Conservation (phyloP, 2,888 invertebrate genomes). For the Buathra laborator region DNA sequence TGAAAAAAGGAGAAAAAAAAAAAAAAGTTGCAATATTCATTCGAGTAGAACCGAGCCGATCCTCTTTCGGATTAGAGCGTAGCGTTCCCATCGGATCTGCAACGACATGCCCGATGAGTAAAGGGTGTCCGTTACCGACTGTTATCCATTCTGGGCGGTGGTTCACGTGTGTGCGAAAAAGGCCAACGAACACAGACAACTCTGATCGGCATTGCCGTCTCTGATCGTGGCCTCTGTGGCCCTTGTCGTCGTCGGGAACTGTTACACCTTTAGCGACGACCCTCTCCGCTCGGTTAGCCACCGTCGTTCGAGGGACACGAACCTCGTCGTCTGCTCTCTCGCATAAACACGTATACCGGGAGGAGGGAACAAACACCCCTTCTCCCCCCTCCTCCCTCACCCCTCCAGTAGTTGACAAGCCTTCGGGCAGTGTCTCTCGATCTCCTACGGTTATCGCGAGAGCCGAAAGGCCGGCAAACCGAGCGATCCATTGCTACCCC, state of each 20-base stretch:
- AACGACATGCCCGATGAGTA: too few species aligned
- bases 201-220: constrained; percentile 12
- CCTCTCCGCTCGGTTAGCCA: constrained; percentile 3
- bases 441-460: constrained; percentile 25
- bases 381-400: background rate
- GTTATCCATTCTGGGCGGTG: background rate
- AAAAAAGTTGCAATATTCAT: too few species aligned
- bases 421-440: background rate
- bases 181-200: background rate
- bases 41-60: too few species aligned
- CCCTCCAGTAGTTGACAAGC: background rate
- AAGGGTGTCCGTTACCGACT: too few species aligned
- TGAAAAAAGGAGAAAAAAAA: too few species aligned
- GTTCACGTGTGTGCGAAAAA: background rate
- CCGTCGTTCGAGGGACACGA: background rate
- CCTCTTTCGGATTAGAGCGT: too few species aligned
- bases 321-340: constrained; percentile 11
- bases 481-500: constrained; percentile 4
- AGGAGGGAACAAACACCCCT: constrained; percentile 35
- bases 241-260: background rate
- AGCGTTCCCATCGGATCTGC: too few species aligned
- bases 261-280: constrained; percentile 11
- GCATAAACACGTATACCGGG: constrained; percentile 25
- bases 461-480: constrained; percentile 47
- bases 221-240: background rate